A percentile compares a stretch with the other conserved stretches of the same genome.
phyloP scores from a whole-genome alignment of 2,888 invertebrate genomes.

The Steromphala cineraria region DNA sequence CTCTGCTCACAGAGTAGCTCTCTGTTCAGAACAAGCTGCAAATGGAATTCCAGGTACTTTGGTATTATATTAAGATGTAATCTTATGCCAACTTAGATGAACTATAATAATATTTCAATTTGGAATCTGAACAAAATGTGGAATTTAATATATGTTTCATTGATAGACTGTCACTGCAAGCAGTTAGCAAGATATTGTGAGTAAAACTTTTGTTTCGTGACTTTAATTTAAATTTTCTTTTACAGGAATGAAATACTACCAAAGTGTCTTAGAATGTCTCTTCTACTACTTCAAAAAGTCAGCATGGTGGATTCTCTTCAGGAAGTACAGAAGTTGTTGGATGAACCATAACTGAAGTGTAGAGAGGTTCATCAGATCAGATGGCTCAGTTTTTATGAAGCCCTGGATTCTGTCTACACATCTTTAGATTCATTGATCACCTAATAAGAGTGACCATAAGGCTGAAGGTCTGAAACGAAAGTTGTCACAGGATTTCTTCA shows the following conservation, averaged over 20 bases:
- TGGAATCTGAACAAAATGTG: no score
- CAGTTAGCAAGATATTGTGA: no score
- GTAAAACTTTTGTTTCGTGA: no score
- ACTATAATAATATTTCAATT: no score
- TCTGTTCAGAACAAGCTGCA: slow-evolving; percentile 41
- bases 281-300: slow-evolving; percentile 40
- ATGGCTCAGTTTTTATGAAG: slow-evolving; percentile 38
- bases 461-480: slow-evolving; percentile 28
- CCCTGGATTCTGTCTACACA: slow-evolving; percentile 30
- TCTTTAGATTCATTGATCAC: slow-evolving; percentile 34
- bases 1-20: slow-evolving; percentile 35
- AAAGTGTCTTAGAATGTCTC: slow-evolving; percentile 23
- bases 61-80: no score
- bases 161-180: no score
- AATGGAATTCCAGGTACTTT: slow-evolving; percentile 17
- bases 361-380: slow-evolving; percentile 33
- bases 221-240: neutral
- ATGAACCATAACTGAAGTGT: slow-evolving; percentile 34
- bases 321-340: slow-evolving; percentile 29
- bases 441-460: neutral
- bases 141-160: no score
- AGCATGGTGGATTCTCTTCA: slow-evolving; percentile 25
- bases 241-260: slow-evolving; percentile 28
- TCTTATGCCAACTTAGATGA: no score
- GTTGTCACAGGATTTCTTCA: slow-evolving; percentile 32